phyloP scores from a whole-genome alignment of 2,797 vertebrate genomes.

The Lates japonicus region DNA sequence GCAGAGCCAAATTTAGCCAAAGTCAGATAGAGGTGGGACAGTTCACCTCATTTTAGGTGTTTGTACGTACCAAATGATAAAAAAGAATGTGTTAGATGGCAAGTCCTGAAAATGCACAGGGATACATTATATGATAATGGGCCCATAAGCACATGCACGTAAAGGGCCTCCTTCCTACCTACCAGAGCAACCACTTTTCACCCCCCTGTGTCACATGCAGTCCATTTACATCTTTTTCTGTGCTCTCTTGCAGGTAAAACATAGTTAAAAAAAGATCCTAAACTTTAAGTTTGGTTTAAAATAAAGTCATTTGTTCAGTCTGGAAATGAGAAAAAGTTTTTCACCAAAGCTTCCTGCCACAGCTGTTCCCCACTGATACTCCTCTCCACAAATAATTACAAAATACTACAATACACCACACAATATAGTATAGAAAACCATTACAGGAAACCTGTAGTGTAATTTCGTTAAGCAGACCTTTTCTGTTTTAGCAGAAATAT shows the following conservation, averaged over 20 bases:
- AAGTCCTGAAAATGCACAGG: too few species aligned
- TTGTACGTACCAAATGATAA: not conserved
- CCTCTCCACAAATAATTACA: not conserved
- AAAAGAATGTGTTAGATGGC: not conserved
- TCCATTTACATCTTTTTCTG: not conserved
- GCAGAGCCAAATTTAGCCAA: constrained; percentile 17
- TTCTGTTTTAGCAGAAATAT: not conserved
- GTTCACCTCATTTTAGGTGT: not conserved
- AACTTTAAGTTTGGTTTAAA: too few species aligned
- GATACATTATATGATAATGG: too few species aligned
- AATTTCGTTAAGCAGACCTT: not conserved
- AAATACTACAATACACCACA: too few species aligned
- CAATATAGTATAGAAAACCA: too few species aligned
- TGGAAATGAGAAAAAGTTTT: not conserved
- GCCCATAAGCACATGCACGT: too few species aligned
- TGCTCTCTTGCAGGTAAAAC: not conserved
- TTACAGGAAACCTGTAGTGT: too few species aligned
- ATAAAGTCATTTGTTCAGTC: not conserved
- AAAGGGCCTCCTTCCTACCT: too few species aligned
- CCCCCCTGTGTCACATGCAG: too few species aligned
- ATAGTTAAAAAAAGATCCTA: not conserved
- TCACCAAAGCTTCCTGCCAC: not conserved
- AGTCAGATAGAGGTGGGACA: constrained; percentile 13
- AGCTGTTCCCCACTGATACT: not conserved
- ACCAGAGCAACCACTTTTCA: too few species aligned